Percentiles rank a stretch among this genome's conserved stretches.
Conservation (phyloP, 2,113 vertebrate genomes). For the Salvator merianae region DNA sequence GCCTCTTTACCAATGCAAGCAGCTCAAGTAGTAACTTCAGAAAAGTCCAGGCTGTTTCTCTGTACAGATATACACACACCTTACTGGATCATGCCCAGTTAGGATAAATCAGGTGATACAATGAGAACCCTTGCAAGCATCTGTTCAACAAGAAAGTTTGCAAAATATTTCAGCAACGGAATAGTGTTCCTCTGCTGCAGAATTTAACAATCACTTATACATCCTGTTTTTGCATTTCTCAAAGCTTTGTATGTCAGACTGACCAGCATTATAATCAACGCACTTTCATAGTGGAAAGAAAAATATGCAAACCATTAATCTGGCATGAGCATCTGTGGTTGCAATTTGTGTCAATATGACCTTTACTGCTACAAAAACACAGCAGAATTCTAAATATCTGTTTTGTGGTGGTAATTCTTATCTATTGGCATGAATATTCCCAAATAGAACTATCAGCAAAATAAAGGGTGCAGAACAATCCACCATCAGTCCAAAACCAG, state of each 20-base stretch:
- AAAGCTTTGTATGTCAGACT: neutral
- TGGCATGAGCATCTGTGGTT: neutral
- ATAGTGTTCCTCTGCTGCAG: neutral
- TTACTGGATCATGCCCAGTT: neutral
- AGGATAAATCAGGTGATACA: neutral
- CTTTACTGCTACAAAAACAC: neutral
- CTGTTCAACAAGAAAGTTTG: neutral
- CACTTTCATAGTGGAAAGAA: neutral
- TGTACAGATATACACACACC: neutral
- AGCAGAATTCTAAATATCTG: neutral
- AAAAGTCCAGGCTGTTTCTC: neutral
- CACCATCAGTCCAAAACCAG: neutral
- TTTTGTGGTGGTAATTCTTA: neutral
- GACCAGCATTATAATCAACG: neutral
- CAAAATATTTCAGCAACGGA: neutral
- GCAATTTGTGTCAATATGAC: neutral
- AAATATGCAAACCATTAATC: too few relatives aligned
- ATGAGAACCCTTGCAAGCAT: neutral
- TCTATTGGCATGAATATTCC: neutral
- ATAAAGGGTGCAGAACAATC: neutral
- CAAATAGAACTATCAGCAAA: slow-evolving; percentile 5
- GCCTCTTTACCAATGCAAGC: neutral
- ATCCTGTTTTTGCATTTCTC: too few relatives aligned
- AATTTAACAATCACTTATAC: neutral
- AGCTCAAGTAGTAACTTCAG: neutral